Evolutionary conservation across 2,797 vertebrate genomes (phyloP).

Genomic region (Platyrinchus mystaceus): DNA sequence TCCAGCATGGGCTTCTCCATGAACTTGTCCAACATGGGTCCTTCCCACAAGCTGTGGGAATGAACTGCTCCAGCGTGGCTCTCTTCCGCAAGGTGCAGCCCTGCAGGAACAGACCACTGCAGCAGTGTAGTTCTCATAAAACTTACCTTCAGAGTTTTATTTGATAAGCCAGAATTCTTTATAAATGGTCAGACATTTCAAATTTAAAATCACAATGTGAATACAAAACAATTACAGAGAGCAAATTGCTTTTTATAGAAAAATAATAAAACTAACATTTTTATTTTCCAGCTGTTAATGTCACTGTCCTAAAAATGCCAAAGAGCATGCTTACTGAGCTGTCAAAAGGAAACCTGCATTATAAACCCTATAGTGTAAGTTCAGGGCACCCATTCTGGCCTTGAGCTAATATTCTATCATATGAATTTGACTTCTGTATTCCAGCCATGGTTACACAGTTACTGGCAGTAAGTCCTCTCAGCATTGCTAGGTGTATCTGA

Average conservation of each 20-base stretch:
- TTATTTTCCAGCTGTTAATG: neutral
- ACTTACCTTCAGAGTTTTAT: neutral
- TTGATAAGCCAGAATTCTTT: neutral
- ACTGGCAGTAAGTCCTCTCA: neutral
- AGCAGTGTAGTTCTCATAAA: neutral
- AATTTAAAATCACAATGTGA: neutral
- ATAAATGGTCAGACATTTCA: neutral
- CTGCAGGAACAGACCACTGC: neutral
- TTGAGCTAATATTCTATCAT: neutral
- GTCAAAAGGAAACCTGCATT: neutral
- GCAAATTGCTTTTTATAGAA: neutral
- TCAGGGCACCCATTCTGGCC: neutral
- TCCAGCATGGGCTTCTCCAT: neutral
- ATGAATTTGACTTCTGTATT: neutral
- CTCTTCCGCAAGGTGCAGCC: neutral
- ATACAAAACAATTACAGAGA: neutral
- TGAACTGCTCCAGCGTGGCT: neutral
- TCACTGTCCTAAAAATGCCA: neutral
- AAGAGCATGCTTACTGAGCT: neutral
- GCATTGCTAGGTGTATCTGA: neutral
- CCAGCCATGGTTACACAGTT: neutral
- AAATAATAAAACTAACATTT: neutral
- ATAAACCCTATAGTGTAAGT: neutral
- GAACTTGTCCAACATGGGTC: neutral
- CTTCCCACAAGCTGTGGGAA: neutral